Base-by-base conservation (phyloP, 2,797 vertebrate species). In the Xenopus petersii region DNA sequence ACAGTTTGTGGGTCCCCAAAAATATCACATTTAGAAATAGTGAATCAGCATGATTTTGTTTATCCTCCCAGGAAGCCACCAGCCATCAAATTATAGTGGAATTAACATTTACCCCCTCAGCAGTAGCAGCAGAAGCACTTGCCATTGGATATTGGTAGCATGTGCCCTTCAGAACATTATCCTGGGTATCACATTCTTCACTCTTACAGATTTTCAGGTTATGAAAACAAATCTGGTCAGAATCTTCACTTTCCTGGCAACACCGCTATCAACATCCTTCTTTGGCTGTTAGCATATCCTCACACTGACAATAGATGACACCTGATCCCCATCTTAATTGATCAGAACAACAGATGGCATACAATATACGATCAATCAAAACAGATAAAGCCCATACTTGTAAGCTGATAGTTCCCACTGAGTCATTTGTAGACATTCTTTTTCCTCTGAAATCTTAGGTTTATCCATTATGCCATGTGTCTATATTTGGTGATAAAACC, bases 281-380 rank as follows among this genome's bases (percentile, higher is more conserved):
- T 17, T 5, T 56, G 16, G 16, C 54, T 56, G 54, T 56, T 56
- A 56, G 15, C n/a, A 10, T 56, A 56, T 56, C 54, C 54, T 56
- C 2, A 56, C 4, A 56, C 12, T 56, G 13, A 78, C 76, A 73
- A 64, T 54, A 78, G 21, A 64, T 54, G 76, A 78, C 54, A 78
- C 71, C 64, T 51, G 71, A 78, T 78, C 71, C 54, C 30, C 46
- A 70, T 60, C 58, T 70, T 65, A 69, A 78, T 78, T 78, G 76
- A 78, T 78, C 61, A 68, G 60, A 33, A 73, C 71, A 64, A 78
- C 76, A 78, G 71, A 74, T 78, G 76, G 76, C 16, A 73, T 78
- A 65, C 71, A 73, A 73, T 69, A 70, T 74, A 73, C 73, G 51
- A 78, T 73, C 71, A 78, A 78, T 78, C 71, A 78, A 64, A 78